These are phyloP conservation scores for Hystrix brachyura DNA, from an alignment of 2,113 vertebrate species.

Conservation along the genomic window DNA sequence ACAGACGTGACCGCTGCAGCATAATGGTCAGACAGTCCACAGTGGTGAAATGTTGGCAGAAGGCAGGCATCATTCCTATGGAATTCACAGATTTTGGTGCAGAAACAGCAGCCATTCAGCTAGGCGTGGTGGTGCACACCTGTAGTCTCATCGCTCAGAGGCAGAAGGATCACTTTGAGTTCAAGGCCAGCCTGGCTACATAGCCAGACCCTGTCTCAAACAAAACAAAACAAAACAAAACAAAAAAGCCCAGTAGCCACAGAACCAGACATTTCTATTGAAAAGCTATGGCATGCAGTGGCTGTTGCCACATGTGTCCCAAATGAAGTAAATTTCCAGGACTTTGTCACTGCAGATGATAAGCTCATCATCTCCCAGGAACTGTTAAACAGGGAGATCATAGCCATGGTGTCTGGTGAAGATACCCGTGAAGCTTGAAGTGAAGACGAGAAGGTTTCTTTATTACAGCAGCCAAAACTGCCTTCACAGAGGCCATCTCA, in stretches of 20 bases:
- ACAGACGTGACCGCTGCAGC: not conserved
- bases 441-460: constrained; percentile 44
- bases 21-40: constrained; percentile 37
- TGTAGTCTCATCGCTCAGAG: not conserved
- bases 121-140: not conserved
- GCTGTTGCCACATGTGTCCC: constrained; percentile 55
- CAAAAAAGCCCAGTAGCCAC: not conserved
- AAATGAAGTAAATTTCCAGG: constrained; percentile 54
- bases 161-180: not conserved
- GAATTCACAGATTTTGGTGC: constrained; percentile 32
- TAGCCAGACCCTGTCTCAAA: not conserved
- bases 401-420: not conserved
- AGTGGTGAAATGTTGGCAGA: constrained; percentile 60
- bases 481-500: constrained; percentile 40
- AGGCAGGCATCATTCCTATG: constrained; percentile 6
- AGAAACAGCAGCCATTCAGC: not conserved
- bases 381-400: not conserved
- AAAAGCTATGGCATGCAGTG: constrained; percentile 60
- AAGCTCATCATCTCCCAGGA: constrained; percentile 42
- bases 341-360: constrained; percentile 56
- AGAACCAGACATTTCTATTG: not conserved
- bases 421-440: constrained; percentile 21
- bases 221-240: not conserved
- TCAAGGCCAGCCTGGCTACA: not conserved
- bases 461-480: constrained; percentile 45